Conservation (phyloP, 2,113 vertebrate species). For the Macrotis lagotis region DNA sequence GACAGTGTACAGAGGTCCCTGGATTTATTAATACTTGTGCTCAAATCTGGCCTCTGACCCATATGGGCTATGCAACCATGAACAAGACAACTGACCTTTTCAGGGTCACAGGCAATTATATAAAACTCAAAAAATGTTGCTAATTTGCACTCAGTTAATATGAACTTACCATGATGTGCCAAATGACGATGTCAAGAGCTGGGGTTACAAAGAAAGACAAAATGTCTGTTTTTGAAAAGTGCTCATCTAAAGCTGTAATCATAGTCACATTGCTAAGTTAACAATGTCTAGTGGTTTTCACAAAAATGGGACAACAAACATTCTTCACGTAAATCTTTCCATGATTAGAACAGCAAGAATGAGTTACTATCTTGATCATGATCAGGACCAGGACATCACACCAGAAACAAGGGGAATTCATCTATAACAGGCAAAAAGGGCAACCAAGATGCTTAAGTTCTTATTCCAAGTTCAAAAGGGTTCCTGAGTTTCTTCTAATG, state of each 20-base stretch:
- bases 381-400: neutral
- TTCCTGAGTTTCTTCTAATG: too few species aligned
- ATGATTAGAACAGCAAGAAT: neutral
- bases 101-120: too few species aligned
- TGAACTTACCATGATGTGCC: neutral
- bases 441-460: neutral
- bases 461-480: too few species aligned
- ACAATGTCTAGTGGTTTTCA: neutral
- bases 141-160: neutral
- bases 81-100: too few species aligned
- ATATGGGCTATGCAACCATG: too few species aligned
- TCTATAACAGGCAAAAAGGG: neutral
- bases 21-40: too few species aligned
- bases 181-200: neutral
- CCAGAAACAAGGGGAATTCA: neutral
- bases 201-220: neutral
- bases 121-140: too few species aligned
- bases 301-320: too few species aligned
- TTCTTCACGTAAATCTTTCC: neutral
- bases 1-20: too few species aligned
- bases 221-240: neutral
- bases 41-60: too few species aligned
- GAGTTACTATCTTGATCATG: neutral
- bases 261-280: neutral
- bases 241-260: neutral